Percentiles rank a stretch among this genome's conserved stretches.
These are phyloP conservation scores for Gymnoscopelus braueri DNA, from an alignment of 2,797 vertebrate genomes.

Conservation along the genomic window DNA sequence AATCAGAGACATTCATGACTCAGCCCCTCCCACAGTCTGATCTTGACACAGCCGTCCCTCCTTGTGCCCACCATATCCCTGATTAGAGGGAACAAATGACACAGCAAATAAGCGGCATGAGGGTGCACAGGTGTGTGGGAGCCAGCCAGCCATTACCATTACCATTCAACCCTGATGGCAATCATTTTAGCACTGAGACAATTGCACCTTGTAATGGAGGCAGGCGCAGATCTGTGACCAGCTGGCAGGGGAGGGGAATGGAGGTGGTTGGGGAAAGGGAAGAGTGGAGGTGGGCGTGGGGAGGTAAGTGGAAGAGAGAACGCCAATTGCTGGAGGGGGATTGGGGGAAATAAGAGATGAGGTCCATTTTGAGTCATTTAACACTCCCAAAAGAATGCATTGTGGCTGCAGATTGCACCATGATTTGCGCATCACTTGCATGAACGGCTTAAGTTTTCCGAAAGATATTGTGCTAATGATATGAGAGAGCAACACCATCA, in stretches of 20 bases:
- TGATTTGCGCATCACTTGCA: too few species aligned
- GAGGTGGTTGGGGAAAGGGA: constrained; percentile 31
- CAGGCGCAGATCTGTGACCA: constrained; percentile 65
- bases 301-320: constrained; percentile 21
- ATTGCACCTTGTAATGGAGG: constrained; percentile 66
- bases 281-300: not conserved
- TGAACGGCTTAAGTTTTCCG: too few species aligned
- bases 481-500: too few species aligned
- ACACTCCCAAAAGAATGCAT: too few species aligned
- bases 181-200: constrained; percentile 74
- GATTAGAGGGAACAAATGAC: constrained; percentile 64
- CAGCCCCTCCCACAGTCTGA: constrained; percentile 9
- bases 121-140: constrained; percentile 72
- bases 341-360: constrained; percentile 4
- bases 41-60: constrained; percentile 32
- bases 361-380: not conserved
- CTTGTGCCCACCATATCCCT: constrained; percentile 37
- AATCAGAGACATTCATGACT: constrained; percentile 48
- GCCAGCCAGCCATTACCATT: constrained; percentile 75
- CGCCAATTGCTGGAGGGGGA: constrained; percentile 29
- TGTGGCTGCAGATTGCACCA: too few species aligned
- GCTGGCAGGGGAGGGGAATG: constrained; percentile 49
- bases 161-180: constrained; percentile 67
- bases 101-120: constrained; percentile 48
- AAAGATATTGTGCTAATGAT: too few species aligned